These are phyloP conservation scores for Dryobota labecula DNA, from an alignment of 2,888 invertebrate genomes.

Conservation along the genomic window DNA sequence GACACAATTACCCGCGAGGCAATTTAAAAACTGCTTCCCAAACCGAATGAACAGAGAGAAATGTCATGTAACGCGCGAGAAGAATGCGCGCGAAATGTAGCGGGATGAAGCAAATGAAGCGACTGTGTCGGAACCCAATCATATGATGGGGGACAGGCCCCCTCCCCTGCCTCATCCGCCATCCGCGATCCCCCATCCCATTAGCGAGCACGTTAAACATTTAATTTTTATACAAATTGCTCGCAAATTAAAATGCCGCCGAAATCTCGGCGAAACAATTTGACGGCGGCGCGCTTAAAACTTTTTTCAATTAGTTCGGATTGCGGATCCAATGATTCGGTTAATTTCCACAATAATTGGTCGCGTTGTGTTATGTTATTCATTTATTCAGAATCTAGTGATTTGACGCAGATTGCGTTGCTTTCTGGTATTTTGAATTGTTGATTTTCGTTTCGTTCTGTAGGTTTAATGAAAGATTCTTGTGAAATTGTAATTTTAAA, in stretches of 20 bases:
- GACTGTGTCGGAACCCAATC: slow-evolving; percentile 53
- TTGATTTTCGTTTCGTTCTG: slow-evolving; percentile 36
- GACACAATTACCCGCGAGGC: slow-evolving; percentile 18
- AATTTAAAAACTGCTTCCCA: slow-evolving; percentile 43
- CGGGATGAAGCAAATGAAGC: slow-evolving; percentile 56
- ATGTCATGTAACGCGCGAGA: slow-evolving; percentile 31
- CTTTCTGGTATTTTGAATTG: slow-evolving; percentile 52
- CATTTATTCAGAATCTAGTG: slow-evolving; percentile 51
- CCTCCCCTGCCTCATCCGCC: not conserved
- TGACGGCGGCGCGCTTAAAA: slow-evolving; percentile 53
- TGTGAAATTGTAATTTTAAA: slow-evolving; percentile 17
- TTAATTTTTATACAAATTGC: slow-evolving; percentile 75
- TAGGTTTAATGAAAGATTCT: slow-evolving; percentile 28
- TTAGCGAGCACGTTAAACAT: slow-evolving; percentile 66
- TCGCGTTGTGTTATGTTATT: slow-evolving; percentile 53
- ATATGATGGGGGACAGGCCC: slow-evolving; percentile 34
- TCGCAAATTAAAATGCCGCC: slow-evolving; percentile 69
- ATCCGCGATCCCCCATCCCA: slow-evolving; percentile 40
- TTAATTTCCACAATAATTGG: slow-evolving; percentile 65
- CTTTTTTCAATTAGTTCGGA: slow-evolving; percentile 64
- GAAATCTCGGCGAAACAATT: slow-evolving; percentile 65
- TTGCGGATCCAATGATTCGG: slow-evolving; percentile 61
- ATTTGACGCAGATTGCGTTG: slow-evolving; percentile 49
- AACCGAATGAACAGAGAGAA: slow-evolving; percentile 40
- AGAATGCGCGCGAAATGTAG: slow-evolving; percentile 40